A percentile compares a stretch with the other conserved stretches of the same genome.
These are phyloP conservation scores for Nesidiocoris tenuis DNA, from an alignment of 2,888 invertebrate species.

Conservation along the genomic window DNA sequence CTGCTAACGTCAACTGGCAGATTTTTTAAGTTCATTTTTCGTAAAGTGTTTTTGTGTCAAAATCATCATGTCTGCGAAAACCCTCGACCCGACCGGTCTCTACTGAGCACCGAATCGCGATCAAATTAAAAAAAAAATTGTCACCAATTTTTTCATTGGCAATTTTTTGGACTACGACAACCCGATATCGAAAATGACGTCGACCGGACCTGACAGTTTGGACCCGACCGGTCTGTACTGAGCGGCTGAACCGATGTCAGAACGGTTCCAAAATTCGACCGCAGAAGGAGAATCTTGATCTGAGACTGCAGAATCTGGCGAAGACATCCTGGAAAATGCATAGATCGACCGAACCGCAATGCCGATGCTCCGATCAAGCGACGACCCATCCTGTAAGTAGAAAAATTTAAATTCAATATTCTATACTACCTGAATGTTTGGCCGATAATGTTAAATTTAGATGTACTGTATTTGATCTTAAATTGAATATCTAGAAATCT, in stretches of 20 bases:
- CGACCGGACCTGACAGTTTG: constrained; percentile 34
- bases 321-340: constrained; percentile 13
- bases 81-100: constrained; percentile 41
- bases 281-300: not conserved
- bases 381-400: constrained; percentile 33
- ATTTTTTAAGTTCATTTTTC: constrained; percentile 8
- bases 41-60: constrained; percentile 7
- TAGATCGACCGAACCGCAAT: constrained; percentile 34
- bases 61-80: constrained; percentile 34
- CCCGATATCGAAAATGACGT: constrained; percentile 7
- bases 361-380: constrained; percentile 38
- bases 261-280: not conserved
- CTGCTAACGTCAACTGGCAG: not conserved
- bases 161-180: not conserved
- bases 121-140: constrained; percentile 14
- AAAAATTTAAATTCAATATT: no score
- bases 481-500: no score
- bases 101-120: constrained; percentile 16
- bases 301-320: not conserved
- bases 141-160: not conserved
- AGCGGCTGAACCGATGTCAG: not conserved
- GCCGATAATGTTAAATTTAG: no score
- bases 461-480: no score
- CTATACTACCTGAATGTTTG: no score
- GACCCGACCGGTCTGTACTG: constrained; percentile 43